Conservation (phyloP, 2,797 vertebrate species). For the Eospalax fontanierii region DNA sequence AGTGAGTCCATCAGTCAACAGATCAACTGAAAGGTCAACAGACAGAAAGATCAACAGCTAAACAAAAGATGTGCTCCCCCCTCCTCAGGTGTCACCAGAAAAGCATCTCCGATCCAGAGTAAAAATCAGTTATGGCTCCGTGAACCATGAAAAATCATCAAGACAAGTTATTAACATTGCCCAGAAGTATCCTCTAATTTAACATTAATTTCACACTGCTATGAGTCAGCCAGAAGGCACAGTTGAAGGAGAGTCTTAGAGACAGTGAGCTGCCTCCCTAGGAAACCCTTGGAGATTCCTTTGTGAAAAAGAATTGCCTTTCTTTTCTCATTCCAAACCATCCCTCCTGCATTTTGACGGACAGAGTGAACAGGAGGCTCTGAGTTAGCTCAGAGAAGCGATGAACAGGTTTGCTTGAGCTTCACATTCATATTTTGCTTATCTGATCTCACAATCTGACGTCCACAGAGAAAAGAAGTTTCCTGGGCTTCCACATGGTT, state of each 20-base stretch:
- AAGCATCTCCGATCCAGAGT: neutral
- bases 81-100: neutral
- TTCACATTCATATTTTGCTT: constrained; percentile 50
- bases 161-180: constrained; percentile 14
- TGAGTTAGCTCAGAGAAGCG: constrained; percentile 6
- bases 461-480: neutral
- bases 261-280: neutral
- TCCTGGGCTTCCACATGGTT: constrained; percentile 6
- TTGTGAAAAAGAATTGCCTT: neutral
- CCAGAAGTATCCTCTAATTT: constrained; percentile 51
- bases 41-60: neutral
- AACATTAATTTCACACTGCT: constrained; percentile 52
- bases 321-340: constrained; percentile 20
- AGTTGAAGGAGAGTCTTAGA: neutral
- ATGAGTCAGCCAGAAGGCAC: neutral
- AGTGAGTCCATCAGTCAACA: neutral
- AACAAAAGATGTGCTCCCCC: neutral
- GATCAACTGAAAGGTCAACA: neutral
- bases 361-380: neutral
- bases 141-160: constrained; percentile 42
- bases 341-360: neutral
- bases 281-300: constrained; percentile 41
- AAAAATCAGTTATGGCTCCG: constrained; percentile 42
- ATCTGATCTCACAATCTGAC: constrained; percentile 29
- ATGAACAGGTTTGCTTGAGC: neutral